A percentile compares a stretch with the other conserved stretches of the same genome.
These are phyloP conservation scores for Caranx melampygus DNA, from an alignment of 2,113 vertebrate species.

Conservation along the genomic window DNA sequence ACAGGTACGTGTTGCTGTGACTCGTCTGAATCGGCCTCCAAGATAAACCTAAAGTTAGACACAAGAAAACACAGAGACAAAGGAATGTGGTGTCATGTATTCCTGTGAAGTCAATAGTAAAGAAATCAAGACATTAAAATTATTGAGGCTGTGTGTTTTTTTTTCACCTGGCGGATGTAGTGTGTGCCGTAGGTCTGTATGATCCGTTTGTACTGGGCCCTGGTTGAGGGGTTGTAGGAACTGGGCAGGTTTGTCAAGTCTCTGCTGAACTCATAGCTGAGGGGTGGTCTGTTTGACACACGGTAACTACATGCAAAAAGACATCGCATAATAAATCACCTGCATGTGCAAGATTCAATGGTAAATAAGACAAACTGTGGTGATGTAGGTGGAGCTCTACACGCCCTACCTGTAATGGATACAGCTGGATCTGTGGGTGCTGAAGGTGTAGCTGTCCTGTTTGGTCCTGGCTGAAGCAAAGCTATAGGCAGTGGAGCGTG, in stretches of 20 bases:
- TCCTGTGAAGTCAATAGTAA: neutral
- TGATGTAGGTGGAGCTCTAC: neutral
- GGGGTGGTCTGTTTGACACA: neutral
- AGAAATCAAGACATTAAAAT: neutral
- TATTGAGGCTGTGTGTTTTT: neutral
- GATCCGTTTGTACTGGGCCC: conserved; percentile 33
- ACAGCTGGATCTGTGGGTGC: conserved; percentile 37
- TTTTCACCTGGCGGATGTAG: conserved; percentile 62
- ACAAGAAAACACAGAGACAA: neutral
- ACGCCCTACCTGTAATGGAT: conserved; percentile 46
- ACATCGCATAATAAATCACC: no score
- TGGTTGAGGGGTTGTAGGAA: conserved; percentile 16
- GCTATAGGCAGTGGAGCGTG: neutral
- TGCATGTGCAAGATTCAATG: neutral
- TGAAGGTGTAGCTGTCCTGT: conserved; percentile 43
- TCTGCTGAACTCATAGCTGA: conserved; percentile 50
- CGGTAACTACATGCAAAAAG: conserved; percentile 33
- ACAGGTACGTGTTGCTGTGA: conserved; percentile 66
- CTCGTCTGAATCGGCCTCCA: conserved; percentile 56
- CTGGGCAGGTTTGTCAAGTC: conserved; percentile 48
- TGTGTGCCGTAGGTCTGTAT: conserved; percentile 75
- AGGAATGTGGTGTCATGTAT: neutral
- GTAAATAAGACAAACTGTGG: neutral
- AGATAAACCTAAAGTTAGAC: conserved; percentile 48
- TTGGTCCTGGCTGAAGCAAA: conserved; percentile 20